A percentile compares a stretch with the other conserved stretches of the same genome.
Evolutionary conservation across 2,888 invertebrate genomes (phyloP).

Genomic region (Crocallis elinguaria): DNA sequence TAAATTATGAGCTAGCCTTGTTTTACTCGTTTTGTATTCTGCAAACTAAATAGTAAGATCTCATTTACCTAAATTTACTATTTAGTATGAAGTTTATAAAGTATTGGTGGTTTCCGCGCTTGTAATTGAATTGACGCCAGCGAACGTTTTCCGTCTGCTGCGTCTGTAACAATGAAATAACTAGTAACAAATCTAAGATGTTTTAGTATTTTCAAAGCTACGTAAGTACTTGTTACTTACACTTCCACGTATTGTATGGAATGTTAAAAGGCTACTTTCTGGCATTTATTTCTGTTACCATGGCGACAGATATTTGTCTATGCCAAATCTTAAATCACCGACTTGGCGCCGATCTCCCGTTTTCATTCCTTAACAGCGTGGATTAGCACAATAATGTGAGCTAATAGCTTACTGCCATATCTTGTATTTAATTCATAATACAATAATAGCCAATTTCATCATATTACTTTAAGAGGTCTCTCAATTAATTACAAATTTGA

Average conservation of each 20-base stretch:
- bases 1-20: not conserved
- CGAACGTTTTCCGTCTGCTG: too few species aligned
- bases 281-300: not conserved
- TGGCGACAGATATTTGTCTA: not conserved
- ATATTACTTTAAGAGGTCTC: not conserved
- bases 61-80: slow-evolving; percentile 12
- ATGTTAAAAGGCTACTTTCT: too few species aligned
- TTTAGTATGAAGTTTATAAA: slow-evolving; percentile 12
- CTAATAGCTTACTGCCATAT: slow-evolving; percentile 15
- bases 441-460: not conserved
- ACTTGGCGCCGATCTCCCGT: too few species aligned
- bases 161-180: not conserved
- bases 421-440: not conserved
- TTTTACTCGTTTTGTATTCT: slow-evolving; percentile 2
- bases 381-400: not conserved
- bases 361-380: not conserved
- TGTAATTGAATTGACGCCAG: too few species aligned
- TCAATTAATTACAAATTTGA: not conserved
- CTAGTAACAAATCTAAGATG: too few species aligned
- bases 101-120: too few species aligned
- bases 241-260: too few species aligned
- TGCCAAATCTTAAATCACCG: too few species aligned
- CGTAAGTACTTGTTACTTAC: too few species aligned
- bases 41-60: slow-evolving; percentile 24
- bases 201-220: too few species aligned